phyloP scores from a whole-genome alignment of 1,140 invertebrate species.

The Lordiphosa stackelbergi region DNA sequence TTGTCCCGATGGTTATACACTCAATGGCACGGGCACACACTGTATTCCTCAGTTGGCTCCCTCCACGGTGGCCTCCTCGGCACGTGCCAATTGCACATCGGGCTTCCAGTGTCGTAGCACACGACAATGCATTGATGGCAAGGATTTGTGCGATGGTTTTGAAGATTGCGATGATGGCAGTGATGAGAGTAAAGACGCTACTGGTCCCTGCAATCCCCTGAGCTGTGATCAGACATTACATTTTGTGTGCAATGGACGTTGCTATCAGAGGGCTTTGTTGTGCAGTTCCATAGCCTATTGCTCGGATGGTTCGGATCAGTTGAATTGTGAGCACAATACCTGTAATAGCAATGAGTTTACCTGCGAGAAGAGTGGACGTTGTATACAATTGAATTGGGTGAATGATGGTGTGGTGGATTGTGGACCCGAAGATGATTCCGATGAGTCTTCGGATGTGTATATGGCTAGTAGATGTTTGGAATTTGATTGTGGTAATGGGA shows the following conservation, averaged over 20 bases:
- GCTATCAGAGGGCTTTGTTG: slow-evolving; percentile 82
- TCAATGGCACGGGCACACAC: slow-evolving; percentile 68
- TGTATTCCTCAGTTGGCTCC: slow-evolving; percentile 58
- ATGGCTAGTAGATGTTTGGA: slow-evolving; percentile 80
- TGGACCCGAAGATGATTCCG: slow-evolving; percentile 76
- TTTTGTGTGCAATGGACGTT: slow-evolving; percentile 80
- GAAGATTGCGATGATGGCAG: slow-evolving; percentile 90
- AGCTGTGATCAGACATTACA: slow-evolving; percentile 57
- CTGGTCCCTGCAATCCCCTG: slow-evolving; percentile 70
- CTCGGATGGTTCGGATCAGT: slow-evolving; percentile 81
- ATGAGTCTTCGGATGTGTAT: slow-evolving; percentile 78
- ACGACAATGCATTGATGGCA: slow-evolving; percentile 78
- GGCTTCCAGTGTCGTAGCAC: slow-evolving; percentile 51
- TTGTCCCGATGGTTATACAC: slow-evolving; percentile 64
- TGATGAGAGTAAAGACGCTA: slow-evolving; percentile 83
- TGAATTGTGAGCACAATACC: slow-evolving; percentile 79
- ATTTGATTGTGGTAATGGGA: slow-evolving; percentile 83
- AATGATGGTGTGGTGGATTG: slow-evolving; percentile 85
- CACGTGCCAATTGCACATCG: slow-evolving; percentile 52
- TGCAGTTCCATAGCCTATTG: slow-evolving; percentile 85
- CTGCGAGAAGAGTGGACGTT: slow-evolving; percentile 80
- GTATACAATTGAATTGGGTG: slow-evolving; percentile 85
- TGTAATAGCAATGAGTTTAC: slow-evolving; percentile 82
- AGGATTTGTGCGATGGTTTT: slow-evolving; percentile 86
- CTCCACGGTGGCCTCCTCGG: slow-evolving; percentile 13